Percentiles rank a stretch among this genome's conserved stretches.
Evolutionary conservation across 2,113 vertebrate genomes (phyloP).

Genomic region (Limanda limanda): DNA sequence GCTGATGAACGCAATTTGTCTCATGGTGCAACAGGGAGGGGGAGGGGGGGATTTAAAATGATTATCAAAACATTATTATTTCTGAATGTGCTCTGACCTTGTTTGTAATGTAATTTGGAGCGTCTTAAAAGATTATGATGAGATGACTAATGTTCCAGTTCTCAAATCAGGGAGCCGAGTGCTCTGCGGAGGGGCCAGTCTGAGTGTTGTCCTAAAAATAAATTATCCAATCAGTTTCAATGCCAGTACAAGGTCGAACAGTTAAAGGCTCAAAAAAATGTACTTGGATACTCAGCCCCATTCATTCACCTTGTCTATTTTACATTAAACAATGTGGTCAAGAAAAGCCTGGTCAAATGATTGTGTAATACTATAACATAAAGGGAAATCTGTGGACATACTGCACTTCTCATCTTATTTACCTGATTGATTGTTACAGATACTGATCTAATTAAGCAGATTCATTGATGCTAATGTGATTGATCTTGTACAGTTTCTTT

Average conservation of each 20-base stretch:
- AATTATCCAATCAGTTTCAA: slow-evolving; percentile 43
- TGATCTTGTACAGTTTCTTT: too few relatives aligned
- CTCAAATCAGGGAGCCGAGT: slow-evolving; percentile 50
- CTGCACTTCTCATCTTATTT: background rate
- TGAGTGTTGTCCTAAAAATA: slow-evolving; percentile 43
- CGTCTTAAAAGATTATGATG: slow-evolving; percentile 72
- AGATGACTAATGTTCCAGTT: slow-evolving; percentile 63
- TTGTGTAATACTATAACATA: too few relatives aligned
- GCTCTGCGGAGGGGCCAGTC: slow-evolving; percentile 21
- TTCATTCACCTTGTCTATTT: slow-evolving; percentile 6
- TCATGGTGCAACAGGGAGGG: slow-evolving; percentile 35
- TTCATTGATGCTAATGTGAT: too few relatives aligned
- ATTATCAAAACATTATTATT: slow-evolving; percentile 71
- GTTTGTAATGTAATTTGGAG: slow-evolving; percentile 73
- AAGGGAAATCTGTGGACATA: too few relatives aligned
- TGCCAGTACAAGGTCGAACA: slow-evolving; percentile 53
- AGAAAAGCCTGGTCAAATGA: background rate
- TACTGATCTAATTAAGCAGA: background rate
- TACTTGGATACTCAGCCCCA: slow-evolving; percentile 12
- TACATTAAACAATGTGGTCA: background rate
- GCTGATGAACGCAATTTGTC: slow-evolving; percentile 45
- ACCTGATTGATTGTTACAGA: background rate
- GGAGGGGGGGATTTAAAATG: slow-evolving; percentile 60
- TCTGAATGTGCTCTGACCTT: slow-evolving; percentile 70
- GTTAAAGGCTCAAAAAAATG: slow-evolving; percentile 8